Base-by-base conservation (phyloP, 2,888 invertebrate genomes). In the Anthrax anthrax region DNA sequence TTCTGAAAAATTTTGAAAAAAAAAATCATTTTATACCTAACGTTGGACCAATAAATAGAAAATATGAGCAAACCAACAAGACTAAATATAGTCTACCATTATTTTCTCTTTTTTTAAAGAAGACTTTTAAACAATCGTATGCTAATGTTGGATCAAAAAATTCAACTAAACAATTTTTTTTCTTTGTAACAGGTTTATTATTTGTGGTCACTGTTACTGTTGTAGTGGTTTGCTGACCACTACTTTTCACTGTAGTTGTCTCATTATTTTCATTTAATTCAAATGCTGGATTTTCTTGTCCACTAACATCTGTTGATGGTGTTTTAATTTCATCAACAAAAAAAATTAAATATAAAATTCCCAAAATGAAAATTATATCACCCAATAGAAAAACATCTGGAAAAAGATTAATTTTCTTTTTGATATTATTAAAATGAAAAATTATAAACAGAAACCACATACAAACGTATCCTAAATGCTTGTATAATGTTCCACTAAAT, bases 81-180 rank as follows among this genome's bases (percentile, higher is more conserved):
- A 60, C 56, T 18, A 68, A 45, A 18, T 63, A 45, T 41, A 62
- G 47, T 29, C 65, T 56, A 3, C 63, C 63, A 40, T 61, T 60
- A 40, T 64, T 60, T 19, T 58, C 51, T 3, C 68, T 59, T 45
- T 64, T 61, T 4, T 60, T 52, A 9, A 62, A 23, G 0, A 67
- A 63, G 43, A 68, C 63, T 14, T 58, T 56, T 2, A 66, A 46
- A 50, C 64, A 64, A 32, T 62, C 65, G 42, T 62, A 49, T 14
- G 63, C 63, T 29, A 67, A 53, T 2, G 61, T 60, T 2, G 63
- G 65, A 58, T 68, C 67, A 19, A 68, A 68, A 34, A 68, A 67
- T 43, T 65, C 62, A 0, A 53, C 50, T 0, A 61, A 39, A 12
- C 59, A 57, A 13, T 62, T 60, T 42, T 53, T 52, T 18, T 54